These are phyloP conservation scores for Ascidia mentula DNA, from an alignment of 23 tunicate species.

Conservation along the genomic window DNA sequence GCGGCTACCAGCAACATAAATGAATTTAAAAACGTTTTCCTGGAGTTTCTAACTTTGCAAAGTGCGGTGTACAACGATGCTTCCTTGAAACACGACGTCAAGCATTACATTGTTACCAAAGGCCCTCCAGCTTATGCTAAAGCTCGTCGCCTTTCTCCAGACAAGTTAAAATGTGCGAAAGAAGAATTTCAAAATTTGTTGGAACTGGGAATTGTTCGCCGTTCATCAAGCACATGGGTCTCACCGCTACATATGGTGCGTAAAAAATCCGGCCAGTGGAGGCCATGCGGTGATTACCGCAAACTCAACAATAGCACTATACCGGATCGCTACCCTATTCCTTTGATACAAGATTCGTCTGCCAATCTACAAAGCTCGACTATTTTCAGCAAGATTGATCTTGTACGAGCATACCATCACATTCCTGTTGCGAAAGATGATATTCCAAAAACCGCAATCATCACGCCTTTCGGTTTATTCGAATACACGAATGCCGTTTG, in stretches of 20 bases:
- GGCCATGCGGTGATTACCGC: constrained; percentile 37
- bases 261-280: constrained; percentile 12
- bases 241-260: constrained; percentile 37
- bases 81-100: constrained; percentile 17
- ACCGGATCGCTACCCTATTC: constrained; percentile 29
- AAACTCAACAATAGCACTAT: constrained; percentile 17
- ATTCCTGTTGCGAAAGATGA: constrained; percentile 24
- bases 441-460: constrained; percentile 22
- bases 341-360: constrained; percentile 25
- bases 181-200: not conserved
- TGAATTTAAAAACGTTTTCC: not conserved
- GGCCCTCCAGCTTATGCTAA: constrained; percentile 26
- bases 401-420: constrained; percentile 28
- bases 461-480: constrained; percentile 23
- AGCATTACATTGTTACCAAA: constrained; percentile 17
- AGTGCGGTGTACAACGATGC: not conserved
- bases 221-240: not conserved
- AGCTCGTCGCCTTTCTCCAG: constrained; percentile 23
- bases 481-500: constrained; percentile 36
- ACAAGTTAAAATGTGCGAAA: constrained; percentile 1
- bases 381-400: constrained; percentile 34
- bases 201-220: not conserved
- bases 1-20: not conserved
- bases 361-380: constrained; percentile 17
- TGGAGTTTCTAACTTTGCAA: not conserved